Conservation (phyloP, 2,888 invertebrate genomes). For the Kuschelorhynchus macadamiae region DNA sequence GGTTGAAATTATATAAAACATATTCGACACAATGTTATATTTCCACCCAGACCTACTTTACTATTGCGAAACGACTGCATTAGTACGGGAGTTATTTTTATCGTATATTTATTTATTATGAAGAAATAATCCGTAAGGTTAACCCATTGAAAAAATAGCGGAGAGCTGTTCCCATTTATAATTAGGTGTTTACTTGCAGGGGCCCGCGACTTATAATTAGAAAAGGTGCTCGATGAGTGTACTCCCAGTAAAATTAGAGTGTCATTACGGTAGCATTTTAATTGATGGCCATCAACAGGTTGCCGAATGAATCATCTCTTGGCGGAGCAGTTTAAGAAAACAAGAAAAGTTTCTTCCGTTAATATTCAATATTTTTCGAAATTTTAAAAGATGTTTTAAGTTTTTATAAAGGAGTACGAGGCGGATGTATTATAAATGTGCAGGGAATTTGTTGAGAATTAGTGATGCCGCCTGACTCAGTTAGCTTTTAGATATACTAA, state of each 20-base stretch:
- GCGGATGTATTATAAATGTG: too few species aligned
- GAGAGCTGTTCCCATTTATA: conserved; percentile 44
- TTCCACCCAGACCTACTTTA: not conserved
- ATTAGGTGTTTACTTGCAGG: conserved; percentile 51
- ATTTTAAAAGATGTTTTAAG: too few species aligned
- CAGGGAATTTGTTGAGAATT: too few species aligned
- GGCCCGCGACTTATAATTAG: conserved; percentile 54
- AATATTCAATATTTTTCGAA: too few species aligned
- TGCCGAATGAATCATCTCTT: conserved; percentile 42
- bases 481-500: too few species aligned
- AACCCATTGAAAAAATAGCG: conserved; percentile 33
- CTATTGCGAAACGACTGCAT: too few species aligned
- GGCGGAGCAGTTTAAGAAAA: conserved; percentile 1
- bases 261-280: conserved; percentile 36
- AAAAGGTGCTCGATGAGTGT: conserved; percentile 48
- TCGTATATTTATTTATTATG: conserved; percentile 25
- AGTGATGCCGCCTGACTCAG: too few species aligned
- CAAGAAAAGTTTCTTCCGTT: too few species aligned
- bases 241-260: conserved; percentile 53
- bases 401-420: too few species aligned
- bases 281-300: conserved; percentile 50
- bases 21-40: too few species aligned
- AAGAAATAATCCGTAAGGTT: conserved; percentile 38
- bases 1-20: too few species aligned
- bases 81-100: too few species aligned